Percentiles rank a stretch among this genome's conserved stretches.
Evolutionary conservation across 2,113 vertebrate genomes (phyloP).

Genomic region (Artemisiospiza belli): DNA sequence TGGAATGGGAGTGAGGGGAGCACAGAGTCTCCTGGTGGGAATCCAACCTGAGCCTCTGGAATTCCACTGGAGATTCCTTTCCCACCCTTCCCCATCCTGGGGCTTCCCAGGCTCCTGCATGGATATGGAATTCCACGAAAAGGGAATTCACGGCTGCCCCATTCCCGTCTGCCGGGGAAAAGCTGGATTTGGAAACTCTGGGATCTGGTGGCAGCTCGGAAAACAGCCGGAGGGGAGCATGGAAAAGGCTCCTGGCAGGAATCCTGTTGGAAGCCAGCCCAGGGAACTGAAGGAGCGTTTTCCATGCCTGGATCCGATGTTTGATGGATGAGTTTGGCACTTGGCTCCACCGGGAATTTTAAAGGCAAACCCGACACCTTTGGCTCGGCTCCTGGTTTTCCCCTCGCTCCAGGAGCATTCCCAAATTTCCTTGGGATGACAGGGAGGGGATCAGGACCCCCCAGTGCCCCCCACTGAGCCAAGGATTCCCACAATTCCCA

Average conservation of each 20-base stretch:
- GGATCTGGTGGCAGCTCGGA: neutral
- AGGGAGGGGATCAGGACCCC: neutral
- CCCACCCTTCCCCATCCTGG: neutral
- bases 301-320: neutral
- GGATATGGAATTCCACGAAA: accelerated
- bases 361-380: neutral
- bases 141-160: accelerated
- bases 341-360: neutral
- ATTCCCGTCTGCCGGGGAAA: neutral
- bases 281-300: neutral
- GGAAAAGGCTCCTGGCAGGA: neutral
- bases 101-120: neutral
- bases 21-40: accelerated
- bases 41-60: neutral
- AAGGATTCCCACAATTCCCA: neutral
- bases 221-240: neutral
- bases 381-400: neutral
- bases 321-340: neutral
- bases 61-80: accelerated
- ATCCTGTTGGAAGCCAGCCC: neutral
- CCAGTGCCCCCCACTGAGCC: neutral
- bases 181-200: accelerated
- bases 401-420: accelerated
- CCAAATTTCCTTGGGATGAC: neutral
- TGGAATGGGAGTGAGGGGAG: neutral